These are phyloP conservation scores for Lamproptera curius DNA, from an alignment of 2,888 invertebrate genomes.

Conservation along the genomic window DNA sequence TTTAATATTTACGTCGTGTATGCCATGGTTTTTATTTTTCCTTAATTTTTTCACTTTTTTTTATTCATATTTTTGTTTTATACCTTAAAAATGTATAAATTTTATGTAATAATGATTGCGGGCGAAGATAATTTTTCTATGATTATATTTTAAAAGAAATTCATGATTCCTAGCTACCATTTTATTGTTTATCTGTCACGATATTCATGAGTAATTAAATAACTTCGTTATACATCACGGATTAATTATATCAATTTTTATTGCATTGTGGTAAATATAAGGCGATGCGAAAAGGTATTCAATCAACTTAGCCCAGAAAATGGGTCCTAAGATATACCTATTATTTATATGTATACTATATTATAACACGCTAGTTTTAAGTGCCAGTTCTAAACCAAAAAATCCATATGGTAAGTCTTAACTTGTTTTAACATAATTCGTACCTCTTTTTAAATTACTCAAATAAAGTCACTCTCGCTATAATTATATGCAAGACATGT, in stretches of 20 bases:
- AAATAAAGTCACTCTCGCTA: too few species aligned
- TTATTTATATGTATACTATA: conserved; percentile 6
- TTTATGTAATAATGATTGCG: too few species aligned
- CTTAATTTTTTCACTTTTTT: too few species aligned
- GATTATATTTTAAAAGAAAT: too few species aligned
- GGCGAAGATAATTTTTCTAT: too few species aligned
- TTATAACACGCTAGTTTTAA: conserved; percentile 10
- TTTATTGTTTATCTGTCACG: conserved; percentile 16
- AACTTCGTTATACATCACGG: conserved; percentile 7
- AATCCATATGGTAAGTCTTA: conserved; percentile 7
- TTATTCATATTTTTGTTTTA: too few species aligned
- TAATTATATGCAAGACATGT: background rate
- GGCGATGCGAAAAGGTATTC: background rate
- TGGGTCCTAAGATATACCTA: conserved; percentile 12
- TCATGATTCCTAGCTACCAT: too few species aligned
- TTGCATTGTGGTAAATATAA: conserved; percentile 11
- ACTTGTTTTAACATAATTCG: background rate
- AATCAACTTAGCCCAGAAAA: conserved; percentile 12
- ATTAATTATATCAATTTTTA: conserved; percentile 8
- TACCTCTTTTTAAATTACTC: background rate
- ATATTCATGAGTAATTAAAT: conserved; percentile 14
- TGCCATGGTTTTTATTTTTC: too few species aligned
- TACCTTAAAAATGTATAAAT: too few species aligned
- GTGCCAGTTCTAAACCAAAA: background rate
- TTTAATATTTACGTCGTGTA: too few species aligned